phyloP scores from a whole-genome alignment of 2,888 invertebrate species.

The Acheta domesticus region DNA sequence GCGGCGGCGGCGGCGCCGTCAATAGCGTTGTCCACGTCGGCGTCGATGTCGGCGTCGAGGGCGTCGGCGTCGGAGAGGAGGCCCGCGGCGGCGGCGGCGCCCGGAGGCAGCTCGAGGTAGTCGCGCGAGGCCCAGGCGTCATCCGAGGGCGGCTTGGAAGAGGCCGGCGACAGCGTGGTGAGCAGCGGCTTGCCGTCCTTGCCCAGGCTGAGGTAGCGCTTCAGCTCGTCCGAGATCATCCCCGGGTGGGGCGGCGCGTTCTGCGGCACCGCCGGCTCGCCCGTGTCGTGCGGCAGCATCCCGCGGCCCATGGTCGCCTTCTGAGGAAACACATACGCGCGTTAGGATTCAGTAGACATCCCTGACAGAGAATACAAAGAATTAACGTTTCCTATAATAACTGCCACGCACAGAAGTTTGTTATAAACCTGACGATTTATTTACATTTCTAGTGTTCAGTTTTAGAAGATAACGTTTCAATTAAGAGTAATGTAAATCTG shows the following conservation, averaged over 20 bases:
- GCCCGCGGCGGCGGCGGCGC: not conserved
- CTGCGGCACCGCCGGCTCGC: constrained; percentile 60
- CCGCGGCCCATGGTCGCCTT: constrained; percentile 48
- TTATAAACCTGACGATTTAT: no score
- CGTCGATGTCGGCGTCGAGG: no score
- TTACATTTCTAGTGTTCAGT: no score
- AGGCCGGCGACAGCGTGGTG: constrained; percentile 55
- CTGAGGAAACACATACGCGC: constrained; percentile 28
- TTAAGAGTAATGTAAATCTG: no score
- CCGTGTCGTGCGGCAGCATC: constrained; percentile 49
- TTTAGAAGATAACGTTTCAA: no score
- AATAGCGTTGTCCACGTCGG: no score
- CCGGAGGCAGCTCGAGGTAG: constrained; percentile 58
- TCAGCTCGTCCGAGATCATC: constrained; percentile 52
- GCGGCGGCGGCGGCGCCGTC: no score
- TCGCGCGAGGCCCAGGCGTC: constrained; percentile 65
- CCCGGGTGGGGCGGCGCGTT: constrained; percentile 57
- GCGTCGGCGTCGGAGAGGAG: no score
- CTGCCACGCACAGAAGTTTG: no score
- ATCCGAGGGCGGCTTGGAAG: constrained; percentile 53
- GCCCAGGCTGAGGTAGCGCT: constrained; percentile 60
- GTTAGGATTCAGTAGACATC: no score
- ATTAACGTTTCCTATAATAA: no score
- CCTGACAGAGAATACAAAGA: no score
- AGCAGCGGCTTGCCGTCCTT: constrained; percentile 59